Evolutionary conservation across 2,888 invertebrate species (phyloP), one percentile per base, ranked within the genome.

Genomic region (Noctua janthe): DNA sequence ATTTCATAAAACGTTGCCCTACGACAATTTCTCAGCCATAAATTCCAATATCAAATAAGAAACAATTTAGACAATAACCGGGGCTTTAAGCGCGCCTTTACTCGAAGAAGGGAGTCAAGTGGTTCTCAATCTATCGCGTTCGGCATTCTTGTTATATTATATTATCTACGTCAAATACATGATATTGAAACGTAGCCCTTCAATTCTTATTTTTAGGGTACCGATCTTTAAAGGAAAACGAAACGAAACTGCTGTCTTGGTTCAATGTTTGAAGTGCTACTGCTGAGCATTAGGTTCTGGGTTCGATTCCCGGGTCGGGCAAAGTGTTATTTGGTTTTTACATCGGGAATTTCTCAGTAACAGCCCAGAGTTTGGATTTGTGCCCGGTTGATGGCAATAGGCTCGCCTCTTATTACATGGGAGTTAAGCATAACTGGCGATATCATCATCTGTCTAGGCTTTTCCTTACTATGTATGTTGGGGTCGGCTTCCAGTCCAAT

Each of bases 31-130:
- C 39, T 72, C 15, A 71, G 39, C 54, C 13, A 66, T 72, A 73
- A 87, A 84, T 87, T 72, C 67, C 56, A 74, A 78, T 87, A 78
- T 83, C 73, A 49, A 87, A 72, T 66, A 78, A 62, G 78, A 62
- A 71, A 62, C 74, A 69, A 76, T 74, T 76, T 74, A 72, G 35
- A 62, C 43, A 84, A 72, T 77, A 81, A 74, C 47, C 69, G 1
- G 43, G 39, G 64, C 71, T 39, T 78, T 71, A 64, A 77, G 70
- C 69, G 62, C 54, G 69, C 49, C 74, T 82, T 71, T 66, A 73
- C 56, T 80, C 56, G 69, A 81, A 86, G 84, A 72, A 29, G 49
- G 72, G 47, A 86, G 71, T 80, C 71, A 81, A 88, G 86, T 76
- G 78, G 64, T 71, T 70, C 76, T 88, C 76, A 81, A 86, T 85